Evolutionary conservation across 2,113 vertebrate species (phyloP), one percentile per base, ranked within the genome.

Genomic region (Eidolon helvum): DNA sequence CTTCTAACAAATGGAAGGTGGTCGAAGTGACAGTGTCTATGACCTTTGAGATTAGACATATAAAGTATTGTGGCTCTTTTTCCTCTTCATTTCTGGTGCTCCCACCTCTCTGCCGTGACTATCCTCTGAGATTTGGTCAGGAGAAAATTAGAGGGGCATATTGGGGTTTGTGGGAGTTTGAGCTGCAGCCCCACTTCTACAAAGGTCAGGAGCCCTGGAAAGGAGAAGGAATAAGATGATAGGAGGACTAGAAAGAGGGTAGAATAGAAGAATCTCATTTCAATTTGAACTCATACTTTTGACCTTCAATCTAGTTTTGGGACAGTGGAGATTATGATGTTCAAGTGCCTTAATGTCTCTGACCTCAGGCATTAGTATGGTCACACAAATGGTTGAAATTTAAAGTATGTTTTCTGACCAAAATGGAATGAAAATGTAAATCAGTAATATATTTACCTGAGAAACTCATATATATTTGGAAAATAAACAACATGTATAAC

Each of bases 211-310:
- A 83, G 10, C 10, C 10, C 30, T 93, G 35, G 43, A 82, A 79
- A 75, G 63, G 33, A 82, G 68, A 87, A 90, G 9, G 26, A 59
- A 45, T 85, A n/a, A 30, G 43, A 61, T 21, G 21, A 2, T 11
- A 28, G 59, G 38, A 82, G 18, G n/a, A 45, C 79, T 30, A 87
- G 69, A 57, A 48, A 74, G 5, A 61, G 99, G 98, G 98, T 98
- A 98, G 99, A 98, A 99, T 99, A 99, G 99, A 99, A 98, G 99
- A 99, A 98, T 99, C 99, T 98, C 99, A 99, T 98, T 99, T 99
- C 97, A 99, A 99, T 98, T 99, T 99, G 78, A 99, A 99, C n/a
- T 99, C 99, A 15, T 99, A 99, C 98, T 99, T 99, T 98, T 99
- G 99, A 99, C 99, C 99, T 95, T 99, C 98, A 28, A 98, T 99